A percentile compares a stretch with the other conserved stretches of the same genome.
These are phyloP conservation scores for Tyto alba DNA, from an alignment of 2,113 vertebrate genomes.

Conservation along the genomic window DNA sequence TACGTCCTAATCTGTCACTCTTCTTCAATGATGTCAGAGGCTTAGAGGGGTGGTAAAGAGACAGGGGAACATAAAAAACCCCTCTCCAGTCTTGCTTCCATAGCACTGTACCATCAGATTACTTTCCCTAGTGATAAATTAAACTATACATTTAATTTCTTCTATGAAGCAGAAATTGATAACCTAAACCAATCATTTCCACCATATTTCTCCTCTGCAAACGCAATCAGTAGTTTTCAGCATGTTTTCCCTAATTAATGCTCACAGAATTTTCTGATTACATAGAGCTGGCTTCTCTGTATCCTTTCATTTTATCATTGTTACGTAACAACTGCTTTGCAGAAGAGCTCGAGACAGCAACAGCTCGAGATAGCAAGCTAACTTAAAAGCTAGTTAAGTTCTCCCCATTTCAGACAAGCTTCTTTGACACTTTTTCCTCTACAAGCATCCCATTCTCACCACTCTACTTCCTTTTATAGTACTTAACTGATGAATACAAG, in stretches of 20 bases:
- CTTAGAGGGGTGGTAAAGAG: not conserved
- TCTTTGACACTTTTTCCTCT: not conserved
- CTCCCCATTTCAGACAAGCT: not conserved
- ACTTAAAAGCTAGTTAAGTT: not conserved
- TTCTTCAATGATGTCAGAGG: not conserved
- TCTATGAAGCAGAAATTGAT: not conserved
- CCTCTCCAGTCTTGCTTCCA: not conserved
- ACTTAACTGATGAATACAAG: not conserved
- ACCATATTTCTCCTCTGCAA: not conserved
- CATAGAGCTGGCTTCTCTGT: not conserved
- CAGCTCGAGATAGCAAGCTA: not conserved
- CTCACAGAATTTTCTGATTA: not conserved
- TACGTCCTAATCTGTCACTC: not conserved
- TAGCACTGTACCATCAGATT: not conserved
- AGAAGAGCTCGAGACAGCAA: not conserved
- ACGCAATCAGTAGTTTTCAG: not conserved
- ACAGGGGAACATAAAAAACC: not conserved
- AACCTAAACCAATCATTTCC: not conserved
- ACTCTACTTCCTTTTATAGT: not conserved
- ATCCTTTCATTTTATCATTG: not conserved
- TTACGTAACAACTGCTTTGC: not conserved
- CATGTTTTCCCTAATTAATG: not conserved
- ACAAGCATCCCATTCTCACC: not conserved
- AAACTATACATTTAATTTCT: not conserved
- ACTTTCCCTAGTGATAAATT: not conserved